Evolutionary conservation across 1,140 invertebrate genomes (phyloP), one percentile per base, ranked within the genome.

Genomic region (Atta colombica): DNA sequence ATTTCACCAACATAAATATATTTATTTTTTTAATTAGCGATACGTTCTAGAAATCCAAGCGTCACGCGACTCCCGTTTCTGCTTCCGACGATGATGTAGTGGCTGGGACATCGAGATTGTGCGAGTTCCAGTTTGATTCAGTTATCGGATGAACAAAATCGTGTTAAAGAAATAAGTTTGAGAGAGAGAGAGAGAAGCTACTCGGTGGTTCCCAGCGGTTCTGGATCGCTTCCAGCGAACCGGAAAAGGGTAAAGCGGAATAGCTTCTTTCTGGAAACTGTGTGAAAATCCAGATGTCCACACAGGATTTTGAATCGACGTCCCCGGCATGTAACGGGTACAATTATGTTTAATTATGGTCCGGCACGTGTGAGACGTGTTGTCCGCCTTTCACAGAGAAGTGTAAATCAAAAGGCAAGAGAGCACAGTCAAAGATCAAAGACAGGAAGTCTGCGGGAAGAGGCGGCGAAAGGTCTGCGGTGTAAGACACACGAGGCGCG

Each of bases 391-490:
- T 84, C 60, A 58, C 69, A 85, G 66, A 89, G 72, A 80, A 88
- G 88, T 63, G 78, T 87, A 72, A 87, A 89, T 87, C 85, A 85
- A 71, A 87, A 90, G 89, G 88, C 85, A 80, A 91, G 82, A 91
- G 91, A 90, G 89, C 87, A 90, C 66, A 89, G 85, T 90, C 78
- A 92, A 85, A 86, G 74, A 53, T 69, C 74, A 78, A 68, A 87
- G 71, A 87, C 53, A 53, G 84, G 45, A 58, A 51, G 78, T 88
- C 88, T 92, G 90, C 92, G 86, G 86, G 89, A 87, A 91, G 87
- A 93, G 88, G 89, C 91, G 87, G 88, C 92, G 81, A 93, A 85
- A 92, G 77, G 90, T 92, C 89, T 91, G 93, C 91, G 77, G 92
- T 92, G 77, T 81, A 65, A 81, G 92, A 93, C 77, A 93, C 88